Evolutionary conservation across 2,888 invertebrate species (phyloP).

Genomic region (Sesia apiformis): DNA sequence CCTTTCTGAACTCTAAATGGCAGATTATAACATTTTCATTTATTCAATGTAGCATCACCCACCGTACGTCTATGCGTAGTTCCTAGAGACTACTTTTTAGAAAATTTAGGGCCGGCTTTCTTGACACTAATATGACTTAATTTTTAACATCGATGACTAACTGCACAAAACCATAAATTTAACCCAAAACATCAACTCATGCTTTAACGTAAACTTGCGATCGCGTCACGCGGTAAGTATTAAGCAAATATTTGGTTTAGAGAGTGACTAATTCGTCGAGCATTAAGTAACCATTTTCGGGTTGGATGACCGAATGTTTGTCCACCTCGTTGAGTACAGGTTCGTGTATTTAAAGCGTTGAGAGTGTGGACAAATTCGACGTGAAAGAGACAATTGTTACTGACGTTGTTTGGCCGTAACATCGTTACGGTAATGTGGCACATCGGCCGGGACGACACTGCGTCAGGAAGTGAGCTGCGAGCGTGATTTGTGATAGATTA

Average conservation of each 20-base stretch:
- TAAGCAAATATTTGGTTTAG: constrained; percentile 48
- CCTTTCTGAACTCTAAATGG: not conserved
- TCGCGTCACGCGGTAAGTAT: constrained; percentile 33
- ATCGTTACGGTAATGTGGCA: constrained; percentile 25
- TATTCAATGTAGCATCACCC: not conserved
- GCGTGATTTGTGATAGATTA: constrained; percentile 33
- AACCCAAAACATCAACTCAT: not conserved
- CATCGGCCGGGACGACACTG: constrained; percentile 30
- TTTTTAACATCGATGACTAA: too few species aligned
- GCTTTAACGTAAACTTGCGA: constrained; percentile 32
- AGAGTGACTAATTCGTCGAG: constrained; percentile 59
- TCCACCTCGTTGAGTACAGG: constrained; percentile 34
- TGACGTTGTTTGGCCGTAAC: constrained; percentile 17
- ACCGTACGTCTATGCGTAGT: not conserved
- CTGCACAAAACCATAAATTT: not conserved
- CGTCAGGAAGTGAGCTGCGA: constrained; percentile 9
- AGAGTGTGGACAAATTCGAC: constrained; percentile 29
- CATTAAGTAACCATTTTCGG: constrained; percentile 58
- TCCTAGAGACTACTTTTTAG: not conserved
- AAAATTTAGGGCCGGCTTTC: not conserved
- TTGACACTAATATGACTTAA: too few species aligned
- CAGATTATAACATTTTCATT: not conserved
- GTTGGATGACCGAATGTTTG: constrained; percentile 66
- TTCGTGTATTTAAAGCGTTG: constrained; percentile 38
- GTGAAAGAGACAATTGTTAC: constrained; percentile 16